Evolutionary conservation across 2,888 invertebrate genomes (phyloP), one percentile per base, ranked within the genome.

Genomic region (Ormyrus rosae): DNA sequence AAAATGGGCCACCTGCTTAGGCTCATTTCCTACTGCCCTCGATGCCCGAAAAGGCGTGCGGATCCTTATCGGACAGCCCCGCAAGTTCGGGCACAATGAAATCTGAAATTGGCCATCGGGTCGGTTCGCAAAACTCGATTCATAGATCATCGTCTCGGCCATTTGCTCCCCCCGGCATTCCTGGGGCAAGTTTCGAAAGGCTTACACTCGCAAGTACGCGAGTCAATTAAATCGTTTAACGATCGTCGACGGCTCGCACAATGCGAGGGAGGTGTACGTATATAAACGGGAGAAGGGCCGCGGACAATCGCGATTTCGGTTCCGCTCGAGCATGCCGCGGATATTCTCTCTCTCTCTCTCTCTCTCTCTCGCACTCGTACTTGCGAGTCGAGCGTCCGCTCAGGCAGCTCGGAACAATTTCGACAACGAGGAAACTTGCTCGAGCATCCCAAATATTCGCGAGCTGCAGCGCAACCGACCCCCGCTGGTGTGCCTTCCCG

Each of bases 361-460:
- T 67, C 34, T 4, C 2, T 19, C 6, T 45, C 13, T 61, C 75
- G 77, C 34, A 34, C 65, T 77, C 72, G 63, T 72, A 61, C 68
- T 70, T 34, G 34, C 34, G 34, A 34, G 34, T 34, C 34, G 34
- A 34, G 69, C 60, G 69, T 78, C 75, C 50, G 65, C n/a, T 4
- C 34, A 63, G 51, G 19, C 77, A 75, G 81, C 77, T 83, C 65
- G 50, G 79, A 82, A 82, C 82, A 83, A 83, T 84, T 82, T 83
- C 74, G 77, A 61, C 64, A 75, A 75, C 77, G 74, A 73, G 72
- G 73, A 82, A 83, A 82, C 77, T 84, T 82, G 69, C 53, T 69
- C 81, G 72, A 71, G 67, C 77, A 84, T 82, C 76, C 78, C 69
- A 80, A 81, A 82, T 84, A 83, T 84, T 84, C 77, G 69, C 58